These are phyloP conservation scores for Chelonus formosanus DNA, from an alignment of 2,888 invertebrate genomes.

Conservation along the genomic window DNA sequence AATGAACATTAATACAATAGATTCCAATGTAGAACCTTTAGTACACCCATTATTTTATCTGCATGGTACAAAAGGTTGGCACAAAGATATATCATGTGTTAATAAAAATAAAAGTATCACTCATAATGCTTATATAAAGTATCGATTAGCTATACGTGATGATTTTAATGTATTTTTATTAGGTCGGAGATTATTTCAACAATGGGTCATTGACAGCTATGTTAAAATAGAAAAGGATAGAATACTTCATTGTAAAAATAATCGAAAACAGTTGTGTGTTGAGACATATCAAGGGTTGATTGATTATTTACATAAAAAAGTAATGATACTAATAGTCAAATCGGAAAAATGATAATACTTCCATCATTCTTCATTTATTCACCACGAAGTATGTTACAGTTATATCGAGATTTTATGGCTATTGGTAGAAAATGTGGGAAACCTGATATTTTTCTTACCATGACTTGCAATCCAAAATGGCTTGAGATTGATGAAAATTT, in stretches of 20 bases:
- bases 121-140: slow-evolving; percentile 13
- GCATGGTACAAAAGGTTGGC: slow-evolving; percentile 36
- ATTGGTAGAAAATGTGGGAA: slow-evolving; percentile 39
- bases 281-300: slow-evolving; percentile 35
- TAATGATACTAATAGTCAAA: slow-evolving; percentile 18
- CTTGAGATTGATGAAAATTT: slow-evolving; percentile 8
- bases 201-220: slow-evolving; percentile 37
- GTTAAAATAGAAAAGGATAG: slow-evolving; percentile 38
- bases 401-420: slow-evolving; percentile 42
- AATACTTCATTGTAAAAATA: slow-evolving; percentile 26
- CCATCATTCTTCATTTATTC: slow-evolving; percentile 41
- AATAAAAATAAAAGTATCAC: slow-evolving; percentile 15
- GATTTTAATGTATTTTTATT: slow-evolving; percentile 11
- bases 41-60: slow-evolving; percentile 39
- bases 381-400: slow-evolving; percentile 41
- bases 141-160: slow-evolving; percentile 4
- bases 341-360: slow-evolving; percentile 39
- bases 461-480: slow-evolving; percentile 26
- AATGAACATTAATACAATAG: slow-evolving; percentile 33
- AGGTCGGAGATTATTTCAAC: slow-evolving; percentile 36
- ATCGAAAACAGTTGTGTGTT: slow-evolving; percentile 37
- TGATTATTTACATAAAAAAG: slow-evolving; percentile 31
- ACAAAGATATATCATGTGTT: slow-evolving; percentile 19
- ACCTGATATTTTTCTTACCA: slow-evolving; percentile 40
- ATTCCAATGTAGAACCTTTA: slow-evolving; percentile 39